Base-by-base conservation (phyloP, 2,113 vertebrate species). In the Panurus biarmicus region DNA sequence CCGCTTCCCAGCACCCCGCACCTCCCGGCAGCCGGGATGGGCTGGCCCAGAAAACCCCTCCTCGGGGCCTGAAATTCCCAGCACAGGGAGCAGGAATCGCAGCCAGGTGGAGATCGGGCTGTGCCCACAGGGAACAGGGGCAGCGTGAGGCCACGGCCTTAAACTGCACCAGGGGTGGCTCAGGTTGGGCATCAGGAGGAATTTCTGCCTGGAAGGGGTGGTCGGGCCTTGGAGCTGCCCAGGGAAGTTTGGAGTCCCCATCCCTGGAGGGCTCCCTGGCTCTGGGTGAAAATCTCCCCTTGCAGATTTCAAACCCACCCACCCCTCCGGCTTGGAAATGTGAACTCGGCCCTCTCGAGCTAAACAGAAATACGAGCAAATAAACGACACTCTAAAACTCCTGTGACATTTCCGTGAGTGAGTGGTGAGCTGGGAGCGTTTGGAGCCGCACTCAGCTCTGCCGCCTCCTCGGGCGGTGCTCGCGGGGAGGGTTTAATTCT, bases 401-500 rank as follows among this genome's bases (percentile, higher is more conserved):
- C 8, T 7, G 57, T 56, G 93, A 36, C 84, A 22, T 87, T 78
- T 61, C 78, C 10, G 16, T 22, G 83, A 14, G 65, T 12, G 76
- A 87, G 69, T 20, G 64, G 25, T 35, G 94, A 33, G 45, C 84
- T 80, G 16, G 14, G 50, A 9, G 35, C 5, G 72, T n/a, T 77
- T 28, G 93, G 78, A 54, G 9, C 66, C 42, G 14, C 60, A 48
- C 69, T 93, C 86, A 36, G 82, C 47, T 40, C 40, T 23, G 83
- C 92, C 18, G 73, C 91, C 54, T 66, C 57, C 83, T 33, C 23
- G 83, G 90, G 38, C 57, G 28, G 94, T 96, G 90, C 92, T 93
- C 12, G 44, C 85, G 36, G 95, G 62, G 83, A 81, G 89, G 81
- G 58, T 96, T 95, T 95, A 70, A 95, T 89, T 92, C 91, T 29